Evolutionary conservation across 2,888 invertebrate species (phyloP).

Genomic region (Julus scanicus): DNA sequence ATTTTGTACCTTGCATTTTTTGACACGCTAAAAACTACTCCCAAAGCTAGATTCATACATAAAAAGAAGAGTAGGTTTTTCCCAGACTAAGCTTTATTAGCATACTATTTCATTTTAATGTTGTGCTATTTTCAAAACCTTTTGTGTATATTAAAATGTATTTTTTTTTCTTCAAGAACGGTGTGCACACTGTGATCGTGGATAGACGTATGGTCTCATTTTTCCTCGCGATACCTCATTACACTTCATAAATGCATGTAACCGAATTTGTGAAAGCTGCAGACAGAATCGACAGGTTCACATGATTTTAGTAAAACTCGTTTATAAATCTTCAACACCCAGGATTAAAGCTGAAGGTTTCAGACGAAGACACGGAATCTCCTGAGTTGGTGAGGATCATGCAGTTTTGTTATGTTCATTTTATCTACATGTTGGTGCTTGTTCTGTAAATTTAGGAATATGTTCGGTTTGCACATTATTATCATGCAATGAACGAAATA

Average conservation of each 20-base stretch:
- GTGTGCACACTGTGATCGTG: not conserved
- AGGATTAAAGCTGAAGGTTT: constrained; percentile 49
- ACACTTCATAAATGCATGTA: constrained; percentile 33
- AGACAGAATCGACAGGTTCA: not conserved
- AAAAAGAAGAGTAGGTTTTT: not conserved
- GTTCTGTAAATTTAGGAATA: no score
- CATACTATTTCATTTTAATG: not conserved
- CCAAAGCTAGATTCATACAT: not conserved
- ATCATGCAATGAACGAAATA: no score
- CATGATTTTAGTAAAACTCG: not conserved
- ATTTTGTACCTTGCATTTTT: not conserved
- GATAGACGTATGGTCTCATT: not conserved
- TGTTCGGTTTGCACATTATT: no score
- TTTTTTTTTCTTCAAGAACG: not conserved
- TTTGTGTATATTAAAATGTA: not conserved
- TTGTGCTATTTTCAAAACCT: not conserved
- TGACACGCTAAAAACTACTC: not conserved
- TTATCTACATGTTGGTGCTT: not conserved
- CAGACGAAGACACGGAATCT: constrained; percentile 46
- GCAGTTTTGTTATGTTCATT: not conserved
- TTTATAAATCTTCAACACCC: constrained; percentile 27
- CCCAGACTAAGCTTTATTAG: not conserved
- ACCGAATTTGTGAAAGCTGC: not conserved
- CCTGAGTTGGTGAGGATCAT: constrained; percentile 49
- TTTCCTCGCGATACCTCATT: not conserved